A percentile compares a stretch with the other conserved stretches of the same genome.
These are phyloP conservation scores for Murina feae DNA, from an alignment of 2,113 vertebrate species.

Conservation along the genomic window DNA sequence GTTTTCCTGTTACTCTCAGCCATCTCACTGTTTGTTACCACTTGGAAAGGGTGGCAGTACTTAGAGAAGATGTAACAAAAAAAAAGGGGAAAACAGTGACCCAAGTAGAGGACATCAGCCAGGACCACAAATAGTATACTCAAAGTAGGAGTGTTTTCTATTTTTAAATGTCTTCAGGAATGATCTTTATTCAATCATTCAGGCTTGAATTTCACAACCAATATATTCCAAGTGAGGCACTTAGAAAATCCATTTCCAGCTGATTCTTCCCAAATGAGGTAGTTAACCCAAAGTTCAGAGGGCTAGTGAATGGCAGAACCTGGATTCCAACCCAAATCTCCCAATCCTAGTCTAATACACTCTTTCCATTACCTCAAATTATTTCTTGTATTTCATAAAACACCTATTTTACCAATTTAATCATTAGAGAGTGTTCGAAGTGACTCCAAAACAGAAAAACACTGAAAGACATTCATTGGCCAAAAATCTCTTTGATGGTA, in stretches of 20 bases:
- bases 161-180: background rate
- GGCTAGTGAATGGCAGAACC: background rate
- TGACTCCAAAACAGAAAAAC: conserved; percentile 11
- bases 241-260: background rate
- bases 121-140: background rate
- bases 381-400: conserved; percentile 13
- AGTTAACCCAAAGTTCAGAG: background rate
- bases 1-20: background rate
- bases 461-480: background rate
- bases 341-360: background rate
- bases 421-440: background rate
- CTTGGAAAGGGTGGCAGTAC: background rate
- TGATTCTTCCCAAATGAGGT: background rate
- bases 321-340: background rate
- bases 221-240: background rate
- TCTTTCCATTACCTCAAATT: background rate
- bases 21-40: conserved; percentile 13
- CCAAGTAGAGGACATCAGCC: background rate
- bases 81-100: background rate
- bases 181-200: background rate
- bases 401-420: background rate
- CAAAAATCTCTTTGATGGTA: background rate
- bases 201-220: background rate
- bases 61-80: background rate
- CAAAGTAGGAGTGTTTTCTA: background rate